These are phyloP conservation scores for Ctenosaura bakeri DNA, from an alignment of 2,797 vertebrate species.

Conservation along the genomic window DNA sequence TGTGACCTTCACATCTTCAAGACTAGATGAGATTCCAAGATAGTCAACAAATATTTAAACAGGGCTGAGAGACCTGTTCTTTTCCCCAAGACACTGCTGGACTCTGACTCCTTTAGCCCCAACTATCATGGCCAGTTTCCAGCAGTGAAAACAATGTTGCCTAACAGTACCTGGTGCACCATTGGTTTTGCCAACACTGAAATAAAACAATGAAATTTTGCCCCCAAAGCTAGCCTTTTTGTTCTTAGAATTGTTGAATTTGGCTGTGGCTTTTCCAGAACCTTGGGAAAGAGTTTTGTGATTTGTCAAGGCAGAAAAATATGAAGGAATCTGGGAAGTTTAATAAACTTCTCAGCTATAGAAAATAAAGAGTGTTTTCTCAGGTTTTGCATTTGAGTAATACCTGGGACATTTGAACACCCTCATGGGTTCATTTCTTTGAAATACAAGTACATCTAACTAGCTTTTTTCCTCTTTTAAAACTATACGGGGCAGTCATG, in stretches of 20 bases:
- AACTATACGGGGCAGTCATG: conserved; percentile 16
- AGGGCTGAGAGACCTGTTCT: no score
- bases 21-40: neutral
- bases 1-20: neutral
- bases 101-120: neutral
- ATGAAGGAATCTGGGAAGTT: conserved; percentile 12
- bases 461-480: conserved; percentile 14
- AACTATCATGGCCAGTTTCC: neutral
- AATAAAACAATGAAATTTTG: neutral
- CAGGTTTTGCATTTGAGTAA: neutral
- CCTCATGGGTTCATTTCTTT: conserved; percentile 27
- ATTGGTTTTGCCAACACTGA: no score
- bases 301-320: conserved; percentile 21
- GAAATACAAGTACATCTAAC: conserved; percentile 28
- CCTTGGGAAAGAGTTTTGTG: neutral
- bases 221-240: neutral
- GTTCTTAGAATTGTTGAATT: neutral
- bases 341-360: conserved; percentile 33
- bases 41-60: neutral
- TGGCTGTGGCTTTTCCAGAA: neutral
- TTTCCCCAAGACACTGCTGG: neutral
- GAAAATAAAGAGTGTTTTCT: conserved; percentile 22
- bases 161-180: neutral
- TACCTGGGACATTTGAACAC: conserved; percentile 5
- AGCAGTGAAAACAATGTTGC: neutral